Conservation (phyloP, 1,140 invertebrate species). For the Lordiphosa collinella region DNA sequence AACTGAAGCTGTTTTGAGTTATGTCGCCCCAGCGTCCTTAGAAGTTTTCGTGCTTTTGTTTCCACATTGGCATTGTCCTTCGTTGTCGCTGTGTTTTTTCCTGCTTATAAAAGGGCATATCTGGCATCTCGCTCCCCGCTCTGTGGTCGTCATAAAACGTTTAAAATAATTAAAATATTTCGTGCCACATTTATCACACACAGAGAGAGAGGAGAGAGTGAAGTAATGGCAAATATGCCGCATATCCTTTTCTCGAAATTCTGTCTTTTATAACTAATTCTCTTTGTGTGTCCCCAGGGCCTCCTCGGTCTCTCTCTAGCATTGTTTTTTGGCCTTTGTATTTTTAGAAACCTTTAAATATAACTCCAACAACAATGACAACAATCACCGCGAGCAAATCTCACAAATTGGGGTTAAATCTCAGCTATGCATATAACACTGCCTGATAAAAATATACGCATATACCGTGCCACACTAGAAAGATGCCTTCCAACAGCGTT, state of each 20-base stretch:
- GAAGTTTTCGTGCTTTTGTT: conserved; percentile 48
- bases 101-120: conserved; percentile 41
- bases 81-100: conserved; percentile 34
- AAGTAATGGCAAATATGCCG: conserved; percentile 63
- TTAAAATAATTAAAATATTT: conserved; percentile 79
- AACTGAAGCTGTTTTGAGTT: conserved; percentile 63
- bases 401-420: conserved; percentile 77
- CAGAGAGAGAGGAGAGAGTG: conserved; percentile 3
- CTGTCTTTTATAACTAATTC: conserved; percentile 66
- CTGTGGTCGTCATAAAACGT: conserved; percentile 71
- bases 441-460: conserved; percentile 73
- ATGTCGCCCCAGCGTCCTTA: conserved; percentile 43
- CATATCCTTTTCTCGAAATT: conserved; percentile 58
- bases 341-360: conserved; percentile 72
- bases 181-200: conserved; percentile 72
- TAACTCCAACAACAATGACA: conserved; percentile 42
- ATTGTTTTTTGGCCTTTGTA: conserved; percentile 41
- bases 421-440: conserved; percentile 41
- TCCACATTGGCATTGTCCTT: conserved; percentile 58
- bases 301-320: conserved; percentile 9
- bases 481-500: conserved; percentile 33
- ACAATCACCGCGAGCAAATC: conserved; percentile 73
- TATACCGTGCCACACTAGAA: conserved; percentile 41
- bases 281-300: conserved; percentile 50
- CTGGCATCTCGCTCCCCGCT: conserved; percentile 34